phyloP scores from a whole-genome alignment of 2,888 invertebrate species.

The Heterodera filipjevi region DNA sequence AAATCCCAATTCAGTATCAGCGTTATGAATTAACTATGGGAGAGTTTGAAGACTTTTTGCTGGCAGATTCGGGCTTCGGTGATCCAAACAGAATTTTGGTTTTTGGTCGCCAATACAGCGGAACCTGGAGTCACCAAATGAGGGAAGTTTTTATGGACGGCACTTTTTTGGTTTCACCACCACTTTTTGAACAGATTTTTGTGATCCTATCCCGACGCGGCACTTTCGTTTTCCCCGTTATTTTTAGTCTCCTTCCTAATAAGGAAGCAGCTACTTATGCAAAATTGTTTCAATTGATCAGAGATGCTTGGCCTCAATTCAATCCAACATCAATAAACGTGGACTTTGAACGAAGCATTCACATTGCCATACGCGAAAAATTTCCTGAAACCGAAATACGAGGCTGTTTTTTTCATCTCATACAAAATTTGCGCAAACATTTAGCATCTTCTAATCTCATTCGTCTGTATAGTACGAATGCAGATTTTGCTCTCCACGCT shows the following conservation, averaged over 20 bases:
- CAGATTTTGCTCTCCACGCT: conserved; percentile 23
- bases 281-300: conserved; percentile 13
- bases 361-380: background rate
- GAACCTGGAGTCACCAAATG: background rate
- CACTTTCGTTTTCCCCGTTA: conserved; percentile 23
- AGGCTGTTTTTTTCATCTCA: conserved; percentile 31
- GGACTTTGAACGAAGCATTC: conserved; percentile 23
- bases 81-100: background rate
- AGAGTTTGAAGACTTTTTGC: background rate
- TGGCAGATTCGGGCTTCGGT: background rate
- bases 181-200: conserved; percentile 21
- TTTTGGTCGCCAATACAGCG: background rate
- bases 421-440: background rate
- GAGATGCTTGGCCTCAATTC: conserved; percentile 8
- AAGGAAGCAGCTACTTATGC: conserved; percentile 19
- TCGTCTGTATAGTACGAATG: conserved; percentile 6
- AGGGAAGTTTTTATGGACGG: background rate
- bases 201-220: conserved; percentile 23
- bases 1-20: background rate
- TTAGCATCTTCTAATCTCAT: background rate
- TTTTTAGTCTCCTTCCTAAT: conserved; percentile 27
- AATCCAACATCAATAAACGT: conserved; percentile 9
- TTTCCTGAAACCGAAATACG: conserved; percentile 24
- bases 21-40: background rate
- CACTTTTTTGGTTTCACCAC: background rate